A percentile compares a stretch with the other conserved stretches of the same genome.
phyloP scores from a whole-genome alignment of 2,113 vertebrate genomes.

The Benitochromis conjunctus region DNA sequence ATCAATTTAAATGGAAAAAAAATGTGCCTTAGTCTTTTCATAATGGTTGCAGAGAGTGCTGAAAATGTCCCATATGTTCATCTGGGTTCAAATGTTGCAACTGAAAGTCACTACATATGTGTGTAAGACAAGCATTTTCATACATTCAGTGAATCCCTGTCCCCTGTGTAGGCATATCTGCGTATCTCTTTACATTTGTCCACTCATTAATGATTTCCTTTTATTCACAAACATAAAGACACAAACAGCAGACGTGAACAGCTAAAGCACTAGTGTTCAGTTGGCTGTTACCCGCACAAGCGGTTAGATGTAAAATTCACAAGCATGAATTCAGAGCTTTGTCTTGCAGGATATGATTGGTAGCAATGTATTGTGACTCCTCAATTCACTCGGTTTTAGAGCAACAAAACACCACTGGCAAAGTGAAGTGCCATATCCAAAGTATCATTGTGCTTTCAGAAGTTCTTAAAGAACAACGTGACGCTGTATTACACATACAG shows the following conservation, averaged over 20 bases:
- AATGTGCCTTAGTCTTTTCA: background rate
- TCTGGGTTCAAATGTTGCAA: background rate
- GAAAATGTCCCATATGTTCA: background rate
- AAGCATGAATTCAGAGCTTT: background rate
- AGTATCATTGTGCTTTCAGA: background rate
- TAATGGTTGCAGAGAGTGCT: background rate
- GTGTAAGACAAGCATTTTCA: background rate
- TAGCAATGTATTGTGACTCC: background rate
- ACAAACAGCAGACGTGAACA: background rate
- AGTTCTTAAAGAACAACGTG: background rate
- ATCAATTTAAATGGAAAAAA: background rate
- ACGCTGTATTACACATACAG: background rate
- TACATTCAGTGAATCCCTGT: background rate
- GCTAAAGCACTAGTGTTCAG: background rate
- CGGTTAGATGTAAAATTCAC: background rate
- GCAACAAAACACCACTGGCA: background rate
- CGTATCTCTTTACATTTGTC: background rate
- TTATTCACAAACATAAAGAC: background rate
- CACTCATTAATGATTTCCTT: background rate
- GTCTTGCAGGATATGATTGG: background rate
- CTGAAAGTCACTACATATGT: background rate
- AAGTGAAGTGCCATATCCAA: background rate
- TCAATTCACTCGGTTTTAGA: background rate
- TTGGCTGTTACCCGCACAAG: background rate
- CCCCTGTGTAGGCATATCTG: background rate